These are phyloP conservation scores for Blastobasis adustella DNA, from an alignment of 2,888 invertebrate genomes.

Conservation along the genomic window DNA sequence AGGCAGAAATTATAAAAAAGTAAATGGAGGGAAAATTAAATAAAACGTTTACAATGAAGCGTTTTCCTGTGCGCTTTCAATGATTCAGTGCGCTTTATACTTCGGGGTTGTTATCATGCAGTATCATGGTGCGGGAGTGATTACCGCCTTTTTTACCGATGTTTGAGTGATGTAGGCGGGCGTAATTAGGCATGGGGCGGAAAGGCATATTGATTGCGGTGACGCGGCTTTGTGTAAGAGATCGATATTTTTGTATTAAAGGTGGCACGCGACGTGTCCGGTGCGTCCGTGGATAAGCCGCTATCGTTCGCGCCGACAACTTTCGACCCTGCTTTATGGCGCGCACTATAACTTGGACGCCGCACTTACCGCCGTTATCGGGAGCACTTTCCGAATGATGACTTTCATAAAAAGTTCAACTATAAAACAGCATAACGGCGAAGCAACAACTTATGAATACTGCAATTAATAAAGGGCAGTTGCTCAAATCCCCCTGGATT, in stretches of 20 bases:
- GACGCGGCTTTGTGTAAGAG: constrained; percentile 68
- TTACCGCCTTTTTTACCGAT: constrained; percentile 61
- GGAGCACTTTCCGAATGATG: constrained; percentile 24
- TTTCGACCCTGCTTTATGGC: constrained; percentile 62
- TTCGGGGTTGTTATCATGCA: constrained; percentile 53
- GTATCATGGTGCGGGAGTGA: constrained; percentile 38
- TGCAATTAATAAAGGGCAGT: too few relatives aligned
- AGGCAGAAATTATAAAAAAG: constrained; percentile 73
- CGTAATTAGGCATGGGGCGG: constrained; percentile 72
- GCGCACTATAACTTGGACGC: constrained; percentile 46
- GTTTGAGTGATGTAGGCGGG: constrained; percentile 70
- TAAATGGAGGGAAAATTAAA: constrained; percentile 75
- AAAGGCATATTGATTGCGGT: constrained; percentile 75
- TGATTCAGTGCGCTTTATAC: constrained; percentile 68
- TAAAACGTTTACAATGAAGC: constrained; percentile 74
- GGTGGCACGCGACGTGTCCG: constrained; percentile 71
- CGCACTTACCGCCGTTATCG: constrained; percentile 38
- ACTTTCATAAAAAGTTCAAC: constrained; percentile 32
- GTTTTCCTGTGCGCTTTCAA: constrained; percentile 72
- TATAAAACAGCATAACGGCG: constrained; percentile 1
- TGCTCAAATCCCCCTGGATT: too few relatives aligned
- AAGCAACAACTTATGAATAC: background rate
- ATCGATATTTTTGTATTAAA: constrained; percentile 73
- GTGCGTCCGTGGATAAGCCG: constrained; percentile 58
- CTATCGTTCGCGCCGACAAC: constrained; percentile 58